Evolutionary conservation across 2,797 vertebrate genomes (phyloP), one percentile per base, ranked within the genome.

Genomic region (Semotilus atromaculatus): DNA sequence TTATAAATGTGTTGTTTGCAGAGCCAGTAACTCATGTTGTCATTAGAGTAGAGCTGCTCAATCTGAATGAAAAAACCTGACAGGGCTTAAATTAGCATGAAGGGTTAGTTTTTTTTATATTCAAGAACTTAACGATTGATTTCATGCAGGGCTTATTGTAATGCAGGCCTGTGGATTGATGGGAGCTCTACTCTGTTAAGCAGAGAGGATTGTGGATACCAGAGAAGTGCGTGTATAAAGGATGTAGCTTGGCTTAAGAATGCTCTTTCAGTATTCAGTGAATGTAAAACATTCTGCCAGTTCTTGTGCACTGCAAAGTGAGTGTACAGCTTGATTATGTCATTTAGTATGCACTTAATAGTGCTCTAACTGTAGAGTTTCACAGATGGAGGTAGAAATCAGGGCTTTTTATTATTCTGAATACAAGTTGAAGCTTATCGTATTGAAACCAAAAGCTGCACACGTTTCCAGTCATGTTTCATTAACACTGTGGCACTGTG

Each of bases 261-360:
- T 83, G 71, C 36, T 83, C n/a, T 81, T 67, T 81, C 38, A 72
- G 67, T 84, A 82, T 87, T 84, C 77, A 7, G 31, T 70, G 45
- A 84, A 58, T 53, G 82, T 58, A 76, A 80, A 76, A 72, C 45
- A 76, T 84, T 87, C 34, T 48, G 43, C 31, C 23, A 51, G 79
- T 62, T 80, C 13, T 2, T 75, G 77, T 60, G 72, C 13, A 67
- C 51, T 51, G 29, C 26, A 31, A 21, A 60, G 85, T 62, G 29
- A 75, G 77, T 71, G 80, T 66, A 62, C n/a, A 70, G 73, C 70
- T 84, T 43, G 77, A 85, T 67, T 58, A 26, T 80, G 60, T 86
- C 68, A 79, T 60, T 18, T 34, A 83, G 80, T 77, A 45, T 60
- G 75, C 60, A 48, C 75, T 79, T 79, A 19, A 77, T 55, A 31